Evolutionary conservation across 2,113 vertebrate species (phyloP), one percentile per base, ranked within the genome.

Genomic region (Halcyon senegalensis): DNA sequence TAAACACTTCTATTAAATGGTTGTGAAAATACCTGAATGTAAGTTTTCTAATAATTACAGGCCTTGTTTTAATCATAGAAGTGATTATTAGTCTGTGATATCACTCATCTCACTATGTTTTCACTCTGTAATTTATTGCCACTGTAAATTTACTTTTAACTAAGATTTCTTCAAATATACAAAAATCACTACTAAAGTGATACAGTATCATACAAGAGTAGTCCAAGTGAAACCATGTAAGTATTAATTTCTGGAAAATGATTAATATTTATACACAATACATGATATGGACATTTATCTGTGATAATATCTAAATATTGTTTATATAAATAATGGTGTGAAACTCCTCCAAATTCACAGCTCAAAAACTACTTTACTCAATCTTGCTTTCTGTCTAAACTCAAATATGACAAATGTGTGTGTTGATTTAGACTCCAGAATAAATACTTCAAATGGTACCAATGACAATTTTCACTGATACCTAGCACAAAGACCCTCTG

Each of bases 391-490:
- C 43, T 25, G 9, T 48, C 33, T 69, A 77, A 92, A 84, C 55
- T 69, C 55, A 53, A 55, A 87, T 30, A 31, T 51, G 30, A 79
- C 43, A 90, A 87, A 84, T 28, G 9, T 27, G 37, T 78, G 8
- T 33, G 7, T 63, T 78, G 35, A 91, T 48, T 58, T 51, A 94
- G 72, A 67, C 78, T 95, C 50, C 48, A 35, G 53, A 94, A 77
- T 43, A 94, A 94, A 86, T 87, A 95, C 35, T 94, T 90, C 73
- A 63, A 78, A 87, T 7, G 31, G 18, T 37, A 95, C 25, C 50
- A 81, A 72, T 63, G 66, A 87, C n/a, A 78, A 81, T 53, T 94
- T 97, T 96, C 59, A 33, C 62, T 73, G 50, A 50, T 92, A 93
- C 92, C 59, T 68, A 89, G 70, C 58, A 91, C 31, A 69, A 86